phyloP scores from a whole-genome alignment of 2,888 invertebrate species.

The Colletes collaris region DNA sequence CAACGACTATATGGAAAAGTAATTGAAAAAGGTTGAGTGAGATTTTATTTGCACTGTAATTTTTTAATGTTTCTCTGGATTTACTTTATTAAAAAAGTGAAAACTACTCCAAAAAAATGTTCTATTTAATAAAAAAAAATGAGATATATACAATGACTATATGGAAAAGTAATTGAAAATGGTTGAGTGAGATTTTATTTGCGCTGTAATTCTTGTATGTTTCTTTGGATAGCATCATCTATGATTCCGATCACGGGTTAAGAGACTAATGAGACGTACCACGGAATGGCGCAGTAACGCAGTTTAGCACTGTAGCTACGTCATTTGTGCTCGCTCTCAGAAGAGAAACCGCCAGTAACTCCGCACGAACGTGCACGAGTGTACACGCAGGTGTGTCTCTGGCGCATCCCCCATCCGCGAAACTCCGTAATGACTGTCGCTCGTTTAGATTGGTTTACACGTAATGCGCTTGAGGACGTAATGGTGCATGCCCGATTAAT shows the following conservation, averaged over 20 bases:
- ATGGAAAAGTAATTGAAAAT: too few relatives aligned
- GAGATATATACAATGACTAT: too few relatives aligned
- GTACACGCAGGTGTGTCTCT: conserved; percentile 59
- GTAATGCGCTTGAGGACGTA: conserved; percentile 60
- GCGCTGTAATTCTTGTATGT: too few relatives aligned
- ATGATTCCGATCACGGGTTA: conserved; percentile 26
- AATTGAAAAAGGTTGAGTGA: too few relatives aligned
- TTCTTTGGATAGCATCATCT: neutral
- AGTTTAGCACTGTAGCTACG: conserved; percentile 38
- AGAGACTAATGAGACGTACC: conserved; percentile 58
- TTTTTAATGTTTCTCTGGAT: too few relatives aligned
- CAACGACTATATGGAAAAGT: too few relatives aligned
- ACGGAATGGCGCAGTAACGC: conserved; percentile 28
- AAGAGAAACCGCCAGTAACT: conserved; percentile 51
- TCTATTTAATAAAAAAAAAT: too few relatives aligned
- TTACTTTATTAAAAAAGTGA: too few relatives aligned
- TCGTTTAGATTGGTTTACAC: conserved; percentile 67
- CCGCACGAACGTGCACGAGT: conserved; percentile 39
- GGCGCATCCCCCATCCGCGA: conserved; percentile 46
- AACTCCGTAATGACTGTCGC: conserved; percentile 67
- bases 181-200: too few relatives aligned
- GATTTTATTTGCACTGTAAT: too few relatives aligned
- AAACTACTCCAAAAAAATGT: too few relatives aligned
- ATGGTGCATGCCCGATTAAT: conserved; percentile 60
- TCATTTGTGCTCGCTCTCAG: conserved; percentile 55